Base-by-base conservation (phyloP, 2,113 vertebrate species). In the Chloropsis hardwickii region DNA sequence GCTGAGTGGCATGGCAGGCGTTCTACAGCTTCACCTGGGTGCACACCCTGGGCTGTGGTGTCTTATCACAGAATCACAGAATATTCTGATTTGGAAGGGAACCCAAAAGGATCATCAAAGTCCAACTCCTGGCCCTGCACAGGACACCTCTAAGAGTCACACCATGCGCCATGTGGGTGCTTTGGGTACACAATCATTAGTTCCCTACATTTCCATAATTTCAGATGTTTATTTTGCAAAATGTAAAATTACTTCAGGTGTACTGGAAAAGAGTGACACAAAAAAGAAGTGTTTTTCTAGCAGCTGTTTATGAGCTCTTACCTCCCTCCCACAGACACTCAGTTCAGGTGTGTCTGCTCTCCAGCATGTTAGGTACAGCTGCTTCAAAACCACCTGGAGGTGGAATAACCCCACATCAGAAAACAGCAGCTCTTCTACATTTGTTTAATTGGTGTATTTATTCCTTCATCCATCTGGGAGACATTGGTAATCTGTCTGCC, bases 1-100 rank as follows among this genome's bases (percentile, higher is more conserved):
- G 8, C 39, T 42, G 48, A 31, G 50, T 45, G 31, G 37, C 51
- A n/a, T 0, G 0, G 42, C 23, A 39, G n/a, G 33, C 0, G 0
- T 60, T 50, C 29, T 50, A 22, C 84, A 72, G 77, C 54, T 73
- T 84, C 27, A 45, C 40, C 12, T 19, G 25, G 6, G 3, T 35
- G 15, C 2, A 4, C 31, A 14, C 22, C 39, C 42, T 24, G 10
- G 23, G 20, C 53, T 28, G 28, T 13, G 37, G 31, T n/a, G 45
- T n/a, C 76, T 93, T 54, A 19, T 9, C n/a, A 76, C 23, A 47
- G 28, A 61, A 39, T 28, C 54, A 53, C 65, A 47, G n/a, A 31
- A 40, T 61, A 35, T 42, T 69, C 70, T 61, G n/a, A 61, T 25
- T 47, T 69, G 60, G 60, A 44, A 66, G 19, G 23, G 20, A 39